Evolutionary conservation across 2,888 invertebrate genomes (phyloP).

Genomic region (Macroteleia sp.): DNA sequence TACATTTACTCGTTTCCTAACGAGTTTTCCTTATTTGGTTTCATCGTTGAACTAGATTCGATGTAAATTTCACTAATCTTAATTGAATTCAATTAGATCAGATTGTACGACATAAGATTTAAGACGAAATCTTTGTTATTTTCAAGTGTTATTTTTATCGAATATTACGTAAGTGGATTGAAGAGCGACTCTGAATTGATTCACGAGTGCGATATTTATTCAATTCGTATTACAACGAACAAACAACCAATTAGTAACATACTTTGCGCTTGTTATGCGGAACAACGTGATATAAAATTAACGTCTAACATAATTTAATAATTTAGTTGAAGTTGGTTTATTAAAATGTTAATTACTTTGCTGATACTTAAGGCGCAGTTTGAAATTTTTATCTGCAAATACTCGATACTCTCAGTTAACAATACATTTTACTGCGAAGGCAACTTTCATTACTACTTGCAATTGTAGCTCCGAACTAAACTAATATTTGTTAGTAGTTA

Average conservation of each 20-base stretch:
- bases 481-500: slow-evolving; percentile 34
- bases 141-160: not conserved
- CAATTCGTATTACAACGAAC: not conserved
- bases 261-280: no score
- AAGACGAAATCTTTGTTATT: not conserved
- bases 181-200: not conserved
- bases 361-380: slow-evolving; percentile 10
- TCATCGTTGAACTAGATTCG: slow-evolving; percentile 9
- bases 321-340: not conserved
- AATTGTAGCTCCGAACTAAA: slow-evolving; percentile 27
- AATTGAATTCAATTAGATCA: slow-evolving; percentile 4
- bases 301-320: slow-evolving; percentile 2
- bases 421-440: slow-evolving; percentile 19
- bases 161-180: not conserved
- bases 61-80: not conserved
- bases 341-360: slow-evolving; percentile 23
- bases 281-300: no score
- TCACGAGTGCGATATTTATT: no score
- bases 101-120: not conserved
- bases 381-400: slow-evolving; percentile 7
- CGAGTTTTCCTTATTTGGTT: slow-evolving; percentile 18
- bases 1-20: slow-evolving; percentile 9
- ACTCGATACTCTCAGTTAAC: slow-evolving; percentile 10
- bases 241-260: slow-evolving; percentile 1
- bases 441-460: slow-evolving; percentile 32